Base-by-base conservation (phyloP, 2,888 invertebrate genomes). In the Leptinotarsa tumamoca region DNA sequence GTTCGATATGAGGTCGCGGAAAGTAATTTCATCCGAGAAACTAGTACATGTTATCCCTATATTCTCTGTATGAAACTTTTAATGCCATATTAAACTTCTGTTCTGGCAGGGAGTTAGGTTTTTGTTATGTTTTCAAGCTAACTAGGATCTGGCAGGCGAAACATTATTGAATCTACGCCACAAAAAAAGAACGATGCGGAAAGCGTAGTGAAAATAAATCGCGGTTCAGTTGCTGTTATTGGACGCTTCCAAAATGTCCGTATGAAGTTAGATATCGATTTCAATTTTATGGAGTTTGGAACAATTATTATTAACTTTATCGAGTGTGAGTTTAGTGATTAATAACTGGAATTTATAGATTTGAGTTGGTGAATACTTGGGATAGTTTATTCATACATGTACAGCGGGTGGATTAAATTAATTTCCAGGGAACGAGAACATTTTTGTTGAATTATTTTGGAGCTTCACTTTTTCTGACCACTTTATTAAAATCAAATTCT, bases 221-320 rank as follows among this genome's bases (percentile, higher is more conserved):
- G 49, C 50, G 18, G 56, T 70, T 70, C 70, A 21, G 69, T 21
- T 49, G 58, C 70, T 58, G 70, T 50, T 58, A 70, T 49, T 33
- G 58, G 70, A 70, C 58, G 61, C 50, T 27, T 50, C 21, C 50
- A 50, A 54, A 58, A 50, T 70, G 61, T 61, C 58, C 50, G 58
- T 61, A 58, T 61, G 43, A 70, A 70, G 51, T 70, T 70, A 49
- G 58, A n/a, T 21, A 56, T 70, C 58, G 61, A 70, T 70, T 70
- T 61, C 70, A 17, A 58, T 70, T 70, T 70, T 70, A 70, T 70
- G 70, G 70, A 61, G 70, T 70, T 70, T 33, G 58, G 49, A 61
- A 70, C 61, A 70, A 70, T 70, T 49, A 70, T 58, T 58, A 70
- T 61, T 23, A 70, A 56, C 70, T 70, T 70, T 49, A 70, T 70